Conservation (phyloP, 2,113 vertebrate genomes). For the Eidolon helvum region DNA sequence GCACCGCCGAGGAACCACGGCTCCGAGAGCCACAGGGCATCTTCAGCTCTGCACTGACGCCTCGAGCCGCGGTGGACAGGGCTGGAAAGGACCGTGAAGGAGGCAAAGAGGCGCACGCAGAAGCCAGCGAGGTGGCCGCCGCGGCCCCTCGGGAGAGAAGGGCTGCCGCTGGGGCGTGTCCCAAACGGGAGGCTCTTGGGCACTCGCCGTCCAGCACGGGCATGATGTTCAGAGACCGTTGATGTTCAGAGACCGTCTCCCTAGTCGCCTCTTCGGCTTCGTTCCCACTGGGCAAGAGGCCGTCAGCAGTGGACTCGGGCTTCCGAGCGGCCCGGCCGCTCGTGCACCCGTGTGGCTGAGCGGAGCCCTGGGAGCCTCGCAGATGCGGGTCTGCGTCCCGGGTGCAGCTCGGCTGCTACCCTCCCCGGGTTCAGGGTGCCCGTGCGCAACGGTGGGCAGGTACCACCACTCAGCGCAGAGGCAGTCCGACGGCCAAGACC, state of each 20-base stretch:
- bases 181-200: no score
- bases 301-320: no score
- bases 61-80: not conserved
- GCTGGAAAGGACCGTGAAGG: not conserved
- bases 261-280: not conserved
- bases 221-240: fast-evolving
- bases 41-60: not conserved
- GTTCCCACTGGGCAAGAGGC: not conserved
- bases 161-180: no score
- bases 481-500: fast-evolving
- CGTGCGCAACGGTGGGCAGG: not conserved
- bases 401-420: not conserved
- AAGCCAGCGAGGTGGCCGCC: not conserved
- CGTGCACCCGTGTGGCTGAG: not conserved
- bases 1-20: not conserved
- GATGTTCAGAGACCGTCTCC: no score
- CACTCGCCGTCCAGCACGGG: fast-evolving
- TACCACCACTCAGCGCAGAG: not conserved
- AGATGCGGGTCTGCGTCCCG: not conserved
- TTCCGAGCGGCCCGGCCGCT: not conserved
- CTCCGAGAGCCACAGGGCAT: not conserved
- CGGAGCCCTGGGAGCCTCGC: not conserved
- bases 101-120: not conserved
- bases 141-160: not conserved
- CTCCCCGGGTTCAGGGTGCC: not conserved